Conservation (phyloP, 2,888 invertebrate genomes). For the Drosophila diplacantha region DNA sequence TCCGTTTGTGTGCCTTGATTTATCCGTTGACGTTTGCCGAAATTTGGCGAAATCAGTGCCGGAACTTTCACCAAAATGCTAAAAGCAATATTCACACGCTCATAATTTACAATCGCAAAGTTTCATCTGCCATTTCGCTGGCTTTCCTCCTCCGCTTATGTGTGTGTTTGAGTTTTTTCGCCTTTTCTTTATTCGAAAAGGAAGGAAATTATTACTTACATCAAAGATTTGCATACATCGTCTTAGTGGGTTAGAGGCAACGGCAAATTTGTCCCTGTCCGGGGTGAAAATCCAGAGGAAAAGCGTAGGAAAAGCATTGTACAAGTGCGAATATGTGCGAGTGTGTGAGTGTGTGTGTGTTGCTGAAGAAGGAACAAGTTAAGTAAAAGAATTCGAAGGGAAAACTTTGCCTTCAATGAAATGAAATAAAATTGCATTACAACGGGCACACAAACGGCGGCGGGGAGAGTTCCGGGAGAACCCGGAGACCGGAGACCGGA, state of each 20-base stretch:
- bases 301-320: background rate
- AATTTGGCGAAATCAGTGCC: slow-evolving; percentile 38
- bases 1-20: slow-evolving; percentile 19
- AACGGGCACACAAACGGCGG: slow-evolving; percentile 58
- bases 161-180: background rate
- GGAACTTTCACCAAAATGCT: slow-evolving; percentile 48
- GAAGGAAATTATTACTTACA: slow-evolving; percentile 72
- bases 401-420: slow-evolving; percentile 71
- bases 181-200: slow-evolving; percentile 40
- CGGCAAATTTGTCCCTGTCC: slow-evolving; percentile 60
- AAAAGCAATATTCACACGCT: slow-evolving; percentile 67
- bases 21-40: slow-evolving; percentile 29
- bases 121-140: slow-evolving; percentile 37
- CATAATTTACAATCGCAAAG: slow-evolving; percentile 63
- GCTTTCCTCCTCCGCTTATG: slow-evolving; percentile 2
- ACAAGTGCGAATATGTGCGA: background rate
- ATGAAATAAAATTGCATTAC: slow-evolving; percentile 72
- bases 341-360: background rate
- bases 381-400: slow-evolving; percentile 67
- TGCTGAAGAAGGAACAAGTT: slow-evolving; percentile 46
- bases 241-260: slow-evolving; percentile 44
- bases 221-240: slow-evolving; percentile 71
- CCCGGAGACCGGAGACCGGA: background rate
- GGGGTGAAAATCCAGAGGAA: slow-evolving; percentile 23
- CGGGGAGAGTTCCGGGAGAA: slow-evolving; percentile 9